Conservation (phyloP, 2,888 invertebrate genomes). For the Anticlea derivata region DNA sequence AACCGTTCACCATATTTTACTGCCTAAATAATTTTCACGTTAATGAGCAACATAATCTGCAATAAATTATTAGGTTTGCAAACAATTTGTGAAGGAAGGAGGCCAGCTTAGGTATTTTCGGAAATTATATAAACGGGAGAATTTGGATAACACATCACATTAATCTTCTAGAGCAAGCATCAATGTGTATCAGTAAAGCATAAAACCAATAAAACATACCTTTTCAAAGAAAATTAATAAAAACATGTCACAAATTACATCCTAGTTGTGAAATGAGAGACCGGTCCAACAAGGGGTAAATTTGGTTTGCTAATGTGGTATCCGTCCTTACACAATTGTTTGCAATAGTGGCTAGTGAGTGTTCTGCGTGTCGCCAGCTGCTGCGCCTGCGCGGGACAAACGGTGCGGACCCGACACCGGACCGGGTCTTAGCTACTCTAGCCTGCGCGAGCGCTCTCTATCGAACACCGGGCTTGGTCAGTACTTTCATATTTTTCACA, state of each 20-base stretch:
- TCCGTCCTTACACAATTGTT: constrained; percentile 85
- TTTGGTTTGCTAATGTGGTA: constrained; percentile 74
- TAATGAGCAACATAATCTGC: constrained; percentile 42
- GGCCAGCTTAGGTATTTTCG: constrained; percentile 85
- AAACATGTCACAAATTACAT: constrained; percentile 79
- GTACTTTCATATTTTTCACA: constrained; percentile 60
- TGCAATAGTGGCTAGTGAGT: constrained; percentile 66
- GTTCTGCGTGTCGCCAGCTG: constrained; percentile 14
- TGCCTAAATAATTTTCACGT: constrained; percentile 2
- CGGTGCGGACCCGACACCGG: constrained; percentile 7
- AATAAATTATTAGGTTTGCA: constrained; percentile 85
- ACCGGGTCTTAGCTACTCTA: constrained; percentile 43
- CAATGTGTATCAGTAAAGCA: constrained; percentile 64
- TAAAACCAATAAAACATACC: constrained; percentile 81
- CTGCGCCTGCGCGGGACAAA: constrained; percentile 10
- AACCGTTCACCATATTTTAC: constrained; percentile 17
- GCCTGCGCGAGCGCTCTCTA: constrained; percentile 46
- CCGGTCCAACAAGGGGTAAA: constrained; percentile 57
- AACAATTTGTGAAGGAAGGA: constrained; percentile 93
- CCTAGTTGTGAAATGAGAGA: constrained; percentile 61
- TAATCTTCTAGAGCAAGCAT: constrained; percentile 70
- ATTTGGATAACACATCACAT: constrained; percentile 62
- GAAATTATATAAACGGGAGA: constrained; percentile 46
- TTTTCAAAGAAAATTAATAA: constrained; percentile 80
- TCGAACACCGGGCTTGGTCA: constrained; percentile 45